Evolutionary conservation across 2,888 invertebrate genomes (phyloP), one percentile per base, ranked within the genome.

Genomic region (Lasioglossum lativentre): DNA sequence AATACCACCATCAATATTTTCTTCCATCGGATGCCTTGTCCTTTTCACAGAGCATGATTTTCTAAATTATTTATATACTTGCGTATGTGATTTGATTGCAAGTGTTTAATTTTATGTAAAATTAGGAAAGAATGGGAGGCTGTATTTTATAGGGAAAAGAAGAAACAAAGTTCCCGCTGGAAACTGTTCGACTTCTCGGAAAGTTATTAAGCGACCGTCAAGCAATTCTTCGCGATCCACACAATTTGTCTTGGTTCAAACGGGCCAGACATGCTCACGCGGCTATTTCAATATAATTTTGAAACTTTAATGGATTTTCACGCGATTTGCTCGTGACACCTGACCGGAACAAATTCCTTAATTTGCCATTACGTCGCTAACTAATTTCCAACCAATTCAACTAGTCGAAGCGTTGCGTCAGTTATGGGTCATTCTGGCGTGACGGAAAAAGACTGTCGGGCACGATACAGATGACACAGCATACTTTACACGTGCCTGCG

Each of bases 321-420:
- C 83, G 63, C 74, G 83, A 78, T 78, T 75, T 83, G 84, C 56
- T 63, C 75, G 84, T 83, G 84, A 85, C 83, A 83, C 84, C 71
- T 85, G 84, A 83, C 78, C 83, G 83, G 74, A 85, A 83, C 84
- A 78, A 85, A 85, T 85, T 85, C 52, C 71, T 84, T 83, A 85
- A 85, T 85, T 85, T 66, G 45, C 84, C 75, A 83, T 83, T 85
- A 85, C 83, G 78, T 42, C 16, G 63, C 16, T 71, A 85, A 85
- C 84, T 85, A 85, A 85, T 85, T 85, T 83, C 84, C 83, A 85
- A 78, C 84, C 77, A 85, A 83, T 85, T 83, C 83, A 85, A 85
- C 84, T 83, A 83, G 75, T 75, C 83, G 63, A 83, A 85, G 70
- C 75, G 78, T 74, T 71, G 38, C 74, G 68, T 30, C 42, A 8